phyloP scores from a whole-genome alignment of 2,797 vertebrate species.

The Setipinna tenuifilis region DNA sequence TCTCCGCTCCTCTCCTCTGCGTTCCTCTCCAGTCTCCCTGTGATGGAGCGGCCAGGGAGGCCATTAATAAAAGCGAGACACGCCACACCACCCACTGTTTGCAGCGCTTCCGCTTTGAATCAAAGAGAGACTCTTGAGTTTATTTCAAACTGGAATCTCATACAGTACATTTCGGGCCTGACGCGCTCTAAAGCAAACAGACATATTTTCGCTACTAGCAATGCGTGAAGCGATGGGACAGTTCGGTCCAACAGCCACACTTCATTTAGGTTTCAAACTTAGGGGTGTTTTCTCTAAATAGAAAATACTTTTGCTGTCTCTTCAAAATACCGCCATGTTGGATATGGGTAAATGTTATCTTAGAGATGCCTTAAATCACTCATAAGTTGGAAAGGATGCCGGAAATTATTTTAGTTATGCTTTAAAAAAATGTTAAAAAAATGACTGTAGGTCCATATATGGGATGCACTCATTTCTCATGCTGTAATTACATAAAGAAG shows the following conservation, averaged over 20 bases:
- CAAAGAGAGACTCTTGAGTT: neutral
- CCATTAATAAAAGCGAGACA: slow-evolving; percentile 14
- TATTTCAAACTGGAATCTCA: slow-evolving; percentile 7
- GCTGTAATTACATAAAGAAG: neutral
- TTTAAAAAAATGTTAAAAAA: neutral
- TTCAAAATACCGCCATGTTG: slow-evolving; percentile 14
- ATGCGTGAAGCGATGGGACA: slow-evolving; percentile 3
- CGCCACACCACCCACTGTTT: neutral
- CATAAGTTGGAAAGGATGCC: neutral
- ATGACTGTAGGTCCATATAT: neutral
- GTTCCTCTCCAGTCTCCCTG: neutral
- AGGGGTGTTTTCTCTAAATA: neutral
- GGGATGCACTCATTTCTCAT: neutral
- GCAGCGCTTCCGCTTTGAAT: neutral
- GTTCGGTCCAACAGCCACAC: neutral
- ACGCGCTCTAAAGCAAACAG: neutral
- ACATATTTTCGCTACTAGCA: neutral
- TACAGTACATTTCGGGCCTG: neutral
- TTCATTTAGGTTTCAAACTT: neutral
- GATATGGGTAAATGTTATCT: slow-evolving; percentile 22
- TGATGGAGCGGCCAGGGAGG: neutral
- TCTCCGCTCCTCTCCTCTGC: too few species aligned
- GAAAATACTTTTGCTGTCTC: neutral
- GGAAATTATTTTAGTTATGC: neutral
- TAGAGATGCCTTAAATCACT: slow-evolving; percentile 14